phyloP scores from a whole-genome alignment of 2,797 vertebrate species.

The Hydrophis major region DNA sequence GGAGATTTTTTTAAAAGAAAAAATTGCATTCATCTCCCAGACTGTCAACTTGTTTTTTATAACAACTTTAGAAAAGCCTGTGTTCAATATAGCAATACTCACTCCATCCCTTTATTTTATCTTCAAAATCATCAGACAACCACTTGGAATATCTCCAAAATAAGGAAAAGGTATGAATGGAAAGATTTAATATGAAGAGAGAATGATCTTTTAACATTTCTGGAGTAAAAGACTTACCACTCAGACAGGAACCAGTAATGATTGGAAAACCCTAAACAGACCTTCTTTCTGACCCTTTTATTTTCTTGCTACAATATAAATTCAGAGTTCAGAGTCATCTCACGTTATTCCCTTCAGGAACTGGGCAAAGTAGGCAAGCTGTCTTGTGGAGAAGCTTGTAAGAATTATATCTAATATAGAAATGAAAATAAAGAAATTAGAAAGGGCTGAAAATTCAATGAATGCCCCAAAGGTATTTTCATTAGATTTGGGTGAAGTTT shows the following conservation, averaged over 20 bases:
- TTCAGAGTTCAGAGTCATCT: background rate
- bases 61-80: background rate
- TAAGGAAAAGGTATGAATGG: background rate
- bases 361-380: background rate
- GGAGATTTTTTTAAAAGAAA: background rate
- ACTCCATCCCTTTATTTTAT: background rate
- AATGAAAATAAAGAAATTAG: background rate
- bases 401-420: background rate
- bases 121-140: background rate
- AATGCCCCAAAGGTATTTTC: background rate
- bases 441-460: background rate
- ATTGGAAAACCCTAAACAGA: background rate
- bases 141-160: background rate
- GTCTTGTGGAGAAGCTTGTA: background rate
- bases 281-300: background rate
- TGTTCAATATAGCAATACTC: background rate
- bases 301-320: background rate
- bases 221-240: background rate
- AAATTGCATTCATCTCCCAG: background rate
- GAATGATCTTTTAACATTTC: background rate
- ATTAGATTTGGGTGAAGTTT: background rate
- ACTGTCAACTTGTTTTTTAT: background rate
- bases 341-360: background rate
- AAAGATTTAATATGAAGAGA: background rate
- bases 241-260: background rate